phyloP scores from a whole-genome alignment of 1,140 invertebrate genomes.

The Marisa cornuarietis region DNA sequence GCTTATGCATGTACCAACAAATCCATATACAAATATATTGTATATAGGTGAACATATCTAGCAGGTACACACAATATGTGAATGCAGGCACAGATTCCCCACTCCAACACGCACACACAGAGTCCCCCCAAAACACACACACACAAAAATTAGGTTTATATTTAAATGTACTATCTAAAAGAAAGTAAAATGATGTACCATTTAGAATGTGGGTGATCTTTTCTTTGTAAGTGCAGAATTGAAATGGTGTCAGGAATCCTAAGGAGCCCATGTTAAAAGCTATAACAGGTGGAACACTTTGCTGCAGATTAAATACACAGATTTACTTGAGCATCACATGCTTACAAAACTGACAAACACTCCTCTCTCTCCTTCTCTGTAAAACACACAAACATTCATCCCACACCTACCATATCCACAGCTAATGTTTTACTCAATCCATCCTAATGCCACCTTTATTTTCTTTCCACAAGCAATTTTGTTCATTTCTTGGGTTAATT shows the following conservation, averaged over 20 bases:
- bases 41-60: background rate
- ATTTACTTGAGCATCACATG: background rate
- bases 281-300: slow-evolving; percentile 97
- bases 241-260: slow-evolving; percentile 95
- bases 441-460: no score
- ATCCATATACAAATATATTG: background rate
- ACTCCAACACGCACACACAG: background rate
- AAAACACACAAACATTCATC: background rate
- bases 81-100: no score
- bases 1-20: no score
- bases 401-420: background rate
- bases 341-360: background rate
- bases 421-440: no score
- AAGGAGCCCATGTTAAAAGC: slow-evolving; percentile 97
- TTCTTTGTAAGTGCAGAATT: slow-evolving; percentile 93
- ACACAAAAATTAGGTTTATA: background rate
- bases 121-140: background rate
- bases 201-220: slow-evolving; percentile 91
- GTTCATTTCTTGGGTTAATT: no score
- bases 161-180: background rate
- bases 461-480: no score
- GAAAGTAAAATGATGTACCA: slow-evolving; percentile 70
- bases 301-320: slow-evolving; percentile 69
- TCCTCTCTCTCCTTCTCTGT: background rate
- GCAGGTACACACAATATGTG: background rate